Evolutionary conservation across 1,140 invertebrate species (phyloP).

Genomic region (Epicauta chinensis): DNA sequence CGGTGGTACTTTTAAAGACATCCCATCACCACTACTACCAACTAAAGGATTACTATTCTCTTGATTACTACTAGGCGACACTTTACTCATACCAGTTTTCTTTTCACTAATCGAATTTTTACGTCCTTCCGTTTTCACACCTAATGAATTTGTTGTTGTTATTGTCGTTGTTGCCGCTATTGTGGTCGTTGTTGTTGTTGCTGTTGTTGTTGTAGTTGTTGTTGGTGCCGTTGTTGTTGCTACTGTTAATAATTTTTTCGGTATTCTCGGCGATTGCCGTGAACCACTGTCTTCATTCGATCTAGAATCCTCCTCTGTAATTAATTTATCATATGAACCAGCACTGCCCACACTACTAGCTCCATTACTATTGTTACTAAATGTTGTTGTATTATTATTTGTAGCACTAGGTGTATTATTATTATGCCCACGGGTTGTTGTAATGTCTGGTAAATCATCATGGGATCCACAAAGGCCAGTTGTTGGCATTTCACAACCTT

Average conservation of each 20-base stretch:
- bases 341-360: constrained; percentile 63
- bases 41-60: constrained; percentile 18
- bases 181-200: too few species aligned
- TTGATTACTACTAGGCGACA: constrained; percentile 35
- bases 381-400: constrained; percentile 60
- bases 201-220: too few species aligned
- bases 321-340: constrained; percentile 66
- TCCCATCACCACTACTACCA: constrained; percentile 30
- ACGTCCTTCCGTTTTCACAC: constrained; percentile 56
- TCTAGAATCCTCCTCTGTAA: constrained; percentile 66
- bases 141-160: constrained; percentile 9
- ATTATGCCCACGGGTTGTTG: constrained; percentile 63
- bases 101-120: constrained; percentile 52
- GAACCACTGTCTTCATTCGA: constrained; percentile 54
- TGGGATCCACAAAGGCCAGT: constrained; percentile 57
- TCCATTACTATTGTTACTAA: constrained; percentile 62
- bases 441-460: constrained; percentile 64
- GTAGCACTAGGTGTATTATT: constrained; percentile 69
- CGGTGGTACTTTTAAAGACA: constrained; percentile 46
- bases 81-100: constrained; percentile 47
- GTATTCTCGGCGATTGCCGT: constrained; percentile 46
- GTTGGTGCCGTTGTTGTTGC: constrained; percentile 27
- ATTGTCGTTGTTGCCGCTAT: neutral
- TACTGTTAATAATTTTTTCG: constrained; percentile 44
- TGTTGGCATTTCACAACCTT: constrained; percentile 77